Base-by-base conservation (phyloP, 2,113 vertebrate species). In the Talpa occidentalis region DNA sequence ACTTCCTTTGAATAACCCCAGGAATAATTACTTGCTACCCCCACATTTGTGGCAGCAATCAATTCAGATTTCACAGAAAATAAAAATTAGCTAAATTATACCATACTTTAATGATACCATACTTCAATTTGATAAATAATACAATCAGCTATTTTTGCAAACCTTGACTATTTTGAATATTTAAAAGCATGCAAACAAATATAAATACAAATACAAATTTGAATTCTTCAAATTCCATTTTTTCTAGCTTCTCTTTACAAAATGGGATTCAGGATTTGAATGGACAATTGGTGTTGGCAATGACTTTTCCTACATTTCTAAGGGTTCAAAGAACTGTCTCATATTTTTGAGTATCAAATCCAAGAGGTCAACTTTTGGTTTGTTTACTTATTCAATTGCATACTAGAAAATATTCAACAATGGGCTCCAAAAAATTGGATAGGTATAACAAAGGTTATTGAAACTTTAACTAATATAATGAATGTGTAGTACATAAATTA, bases 41-140 rank as follows among this genome's bases (percentile, higher is more conserved):
- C 21, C 44, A 40, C 10, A 40, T 70, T 91, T 95, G 19, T 59
- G 76, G 6, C n/a, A 42, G 44, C 54, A 77, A 79, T 69, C 60
- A 60, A 60, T 93, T 88, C 73, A 92, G 24, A 79, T 40, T 83
- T 42, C 44, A 80, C 14, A 81, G 64, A 47, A 90, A 49, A 64
- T n/a, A 19, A 73, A 89, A n/a, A 44, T 49, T 37, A 66, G 7
- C 60, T 85, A 10, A 88, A 95, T 81, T 91, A 85, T 76, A 35
- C 52, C 17, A 85, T 42, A n/a, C n/a, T n/a, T 87, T 88, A 83
- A 77, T 85, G 60, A 77, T 19, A 26, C 3, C 47, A 10, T 42
- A 24, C 15, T 79, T 86, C 56, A 64, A 30, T 40, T 40, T 85
- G 21, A 84, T 78, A 94, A 88, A 60, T 66, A 69, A 94, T 86